Conservation (phyloP, 2,888 invertebrate genomes). For the Drosophila tripunctata region DNA sequence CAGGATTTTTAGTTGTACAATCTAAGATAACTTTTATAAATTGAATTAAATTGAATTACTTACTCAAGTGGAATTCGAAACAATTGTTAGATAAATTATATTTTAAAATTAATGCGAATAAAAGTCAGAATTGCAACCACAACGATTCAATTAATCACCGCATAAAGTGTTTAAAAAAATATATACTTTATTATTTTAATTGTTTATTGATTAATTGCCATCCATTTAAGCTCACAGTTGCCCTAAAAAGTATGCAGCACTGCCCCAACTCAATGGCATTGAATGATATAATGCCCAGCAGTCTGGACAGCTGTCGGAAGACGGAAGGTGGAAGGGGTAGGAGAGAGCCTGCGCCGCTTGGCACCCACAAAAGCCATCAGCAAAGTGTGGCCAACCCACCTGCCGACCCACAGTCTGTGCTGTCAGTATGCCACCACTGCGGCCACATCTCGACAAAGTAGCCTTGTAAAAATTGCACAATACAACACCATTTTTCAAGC, state of each 20-base stretch:
- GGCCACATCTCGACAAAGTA: conserved; percentile 31
- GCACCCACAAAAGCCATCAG: conserved; percentile 38
- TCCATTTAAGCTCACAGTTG: neutral
- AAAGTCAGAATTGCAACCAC: conserved; percentile 2
- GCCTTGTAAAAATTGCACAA: conserved; percentile 65
- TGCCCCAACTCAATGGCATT: conserved; percentile 7
- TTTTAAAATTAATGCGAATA: conserved; percentile 8
- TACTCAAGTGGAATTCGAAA: neutral
- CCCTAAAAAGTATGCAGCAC: conserved; percentile 4
- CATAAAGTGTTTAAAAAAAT: conserved; percentile 2
- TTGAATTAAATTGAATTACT: neutral
- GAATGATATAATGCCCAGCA: conserved; percentile 48
- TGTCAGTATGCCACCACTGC: conserved; percentile 8
- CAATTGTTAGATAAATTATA: neutral
- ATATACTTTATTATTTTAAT: conserved; percentile 10
- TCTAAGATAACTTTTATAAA: no score
- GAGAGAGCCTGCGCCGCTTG: conserved; percentile 6
- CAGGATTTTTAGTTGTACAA: no score
- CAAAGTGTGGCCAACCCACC: conserved; percentile 28
- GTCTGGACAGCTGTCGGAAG: conserved; percentile 14
- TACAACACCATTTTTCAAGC: conserved; percentile 65
- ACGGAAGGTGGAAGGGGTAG: neutral
- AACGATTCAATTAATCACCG: conserved; percentile 7
- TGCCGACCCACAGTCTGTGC: conserved; percentile 3
- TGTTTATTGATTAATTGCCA: conserved; percentile 38